Base-by-base conservation (phyloP, 2,113 vertebrate species). In the Brachyhypopomus gauderio region DNA sequence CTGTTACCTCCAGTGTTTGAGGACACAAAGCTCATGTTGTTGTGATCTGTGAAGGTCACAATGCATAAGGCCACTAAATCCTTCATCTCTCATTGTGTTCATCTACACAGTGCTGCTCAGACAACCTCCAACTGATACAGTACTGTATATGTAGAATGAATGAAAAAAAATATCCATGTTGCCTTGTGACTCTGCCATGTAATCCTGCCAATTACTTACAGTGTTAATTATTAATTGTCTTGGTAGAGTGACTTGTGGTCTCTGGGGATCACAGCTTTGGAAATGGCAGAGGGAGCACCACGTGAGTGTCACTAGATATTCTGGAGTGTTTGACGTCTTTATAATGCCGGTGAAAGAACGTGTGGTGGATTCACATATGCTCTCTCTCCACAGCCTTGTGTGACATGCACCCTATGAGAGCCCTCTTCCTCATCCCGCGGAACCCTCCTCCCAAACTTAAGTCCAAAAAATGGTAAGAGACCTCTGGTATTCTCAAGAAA, bases 391-490 rank as follows among this genome's bases (percentile, higher is more conserved):
- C 86, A 99, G 97, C 98, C 12, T 95, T 99, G 83, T 98, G 96
- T 86, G 97, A 99, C 85, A 97, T 99, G 96, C 97, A 99, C 83
- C 96, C 97, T 73, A 98, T 99, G 97, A 95, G 97, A 89, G 98
- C 97, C 69, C 95, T 99, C 84, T 98, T 99, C 90, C 96, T 99
- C 86, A 99, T 99, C 85, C 97, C 97, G 7, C 94, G 97, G 83
- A 99, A 97, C 88, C 96, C 97, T 0, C 95, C 98, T 0, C 98
- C 98, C 2, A 94, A 95, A 84, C 93, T 99, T 87, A 98, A 98
- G 89, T 97, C 96, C 2, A 99, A 96, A 91, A 99, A 98, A 90
- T 99, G 98, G 98, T 99, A 89, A 97, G 96, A 87, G 38, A 9
- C 12, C 38, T 66, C 17, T 22, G 16, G 3, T 4, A 4, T 38